These are phyloP conservation scores for Caenorhabditis remanei DNA, from an alignment of 1,140 invertebrate species.

Conservation along the genomic window DNA sequence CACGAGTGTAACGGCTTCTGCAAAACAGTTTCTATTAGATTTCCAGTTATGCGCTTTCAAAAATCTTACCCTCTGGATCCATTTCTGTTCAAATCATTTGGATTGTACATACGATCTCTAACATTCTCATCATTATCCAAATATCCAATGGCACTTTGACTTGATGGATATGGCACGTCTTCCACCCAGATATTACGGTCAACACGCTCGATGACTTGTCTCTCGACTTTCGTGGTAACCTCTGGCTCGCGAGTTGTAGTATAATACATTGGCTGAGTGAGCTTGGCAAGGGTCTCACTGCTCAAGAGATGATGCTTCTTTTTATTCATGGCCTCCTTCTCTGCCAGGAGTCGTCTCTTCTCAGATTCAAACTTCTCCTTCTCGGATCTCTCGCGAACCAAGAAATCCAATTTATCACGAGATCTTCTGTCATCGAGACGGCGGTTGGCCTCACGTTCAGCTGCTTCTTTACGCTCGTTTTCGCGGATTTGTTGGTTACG, in stretches of 20 bases:
- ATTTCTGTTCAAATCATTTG: conserved; percentile 67
- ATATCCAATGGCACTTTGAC: conserved; percentile 36
- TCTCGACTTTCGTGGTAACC: conserved; percentile 74
- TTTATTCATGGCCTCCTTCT: conserved; percentile 61
- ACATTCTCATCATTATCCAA: conserved; percentile 59
- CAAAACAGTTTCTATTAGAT: neutral
- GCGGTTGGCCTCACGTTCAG: conserved; percentile 55
- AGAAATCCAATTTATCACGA: conserved; percentile 71
- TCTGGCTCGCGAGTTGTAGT: conserved; percentile 72
- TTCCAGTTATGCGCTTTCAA: neutral
- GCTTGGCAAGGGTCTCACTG: conserved; percentile 75
- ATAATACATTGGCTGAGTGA: conserved; percentile 76
- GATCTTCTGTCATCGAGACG: conserved; percentile 69
- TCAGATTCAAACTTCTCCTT: conserved; percentile 74
- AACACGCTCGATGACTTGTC: conserved; percentile 75
- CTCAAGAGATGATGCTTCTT: conserved; percentile 73
- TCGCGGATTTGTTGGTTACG: conserved; percentile 57
- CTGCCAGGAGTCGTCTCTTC: conserved; percentile 66
- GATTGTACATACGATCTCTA: conserved; percentile 70
- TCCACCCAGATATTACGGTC: conserved; percentile 77
- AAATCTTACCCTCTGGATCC: conserved; percentile 54
- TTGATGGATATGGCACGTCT: conserved; percentile 61
- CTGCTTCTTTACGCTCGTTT: conserved; percentile 54
- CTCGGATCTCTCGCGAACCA: conserved; percentile 73
- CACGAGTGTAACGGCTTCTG: conserved; percentile 65